Conservation (phyloP, 2,888 invertebrate species). For the Drosophila siamana region DNA sequence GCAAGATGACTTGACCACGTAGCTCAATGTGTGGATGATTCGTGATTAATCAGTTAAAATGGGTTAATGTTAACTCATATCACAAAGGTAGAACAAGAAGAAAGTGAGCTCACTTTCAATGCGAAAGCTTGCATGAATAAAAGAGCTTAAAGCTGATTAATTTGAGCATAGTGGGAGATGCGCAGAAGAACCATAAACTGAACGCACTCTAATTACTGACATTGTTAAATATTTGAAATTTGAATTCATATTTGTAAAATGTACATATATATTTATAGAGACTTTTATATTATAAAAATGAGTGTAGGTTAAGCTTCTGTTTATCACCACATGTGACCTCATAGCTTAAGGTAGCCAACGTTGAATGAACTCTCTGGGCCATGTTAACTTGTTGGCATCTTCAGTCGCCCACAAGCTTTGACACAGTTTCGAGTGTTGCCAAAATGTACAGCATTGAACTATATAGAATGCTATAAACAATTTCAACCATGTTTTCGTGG, state of each 20-base stretch:
- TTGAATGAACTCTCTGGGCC: conserved; percentile 57
- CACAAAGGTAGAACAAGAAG: conserved; percentile 28
- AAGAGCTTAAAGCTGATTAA: neutral
- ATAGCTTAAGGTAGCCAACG: conserved; percentile 1
- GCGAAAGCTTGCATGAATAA: neutral
- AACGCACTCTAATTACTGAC: neutral
- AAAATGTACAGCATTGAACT: conserved; percentile 68
- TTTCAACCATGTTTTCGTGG: neutral
- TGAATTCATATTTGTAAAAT: no score
- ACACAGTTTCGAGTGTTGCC: conserved; percentile 53
- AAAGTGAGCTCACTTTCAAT: conserved; percentile 26
- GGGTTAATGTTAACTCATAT: conserved; percentile 33
- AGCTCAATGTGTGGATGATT: conserved; percentile 51
- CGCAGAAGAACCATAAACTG: neutral
- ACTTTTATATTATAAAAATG: no score
- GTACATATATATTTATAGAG: no score
- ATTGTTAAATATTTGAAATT: no score
- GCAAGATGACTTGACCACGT: conserved; percentile 52
- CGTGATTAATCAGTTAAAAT: conserved; percentile 64
- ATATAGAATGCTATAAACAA: conserved; percentile 60
- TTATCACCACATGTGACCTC: conserved; percentile 27
- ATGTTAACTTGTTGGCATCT: conserved; percentile 7
- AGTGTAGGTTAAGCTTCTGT: neutral
- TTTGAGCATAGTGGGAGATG: neutral
- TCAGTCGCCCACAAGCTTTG: conserved; percentile 49